A percentile compares a stretch with the other conserved stretches of the same genome.
phyloP scores from a whole-genome alignment of 2,113 vertebrate genomes.

The Atrichornis clamosus region DNA sequence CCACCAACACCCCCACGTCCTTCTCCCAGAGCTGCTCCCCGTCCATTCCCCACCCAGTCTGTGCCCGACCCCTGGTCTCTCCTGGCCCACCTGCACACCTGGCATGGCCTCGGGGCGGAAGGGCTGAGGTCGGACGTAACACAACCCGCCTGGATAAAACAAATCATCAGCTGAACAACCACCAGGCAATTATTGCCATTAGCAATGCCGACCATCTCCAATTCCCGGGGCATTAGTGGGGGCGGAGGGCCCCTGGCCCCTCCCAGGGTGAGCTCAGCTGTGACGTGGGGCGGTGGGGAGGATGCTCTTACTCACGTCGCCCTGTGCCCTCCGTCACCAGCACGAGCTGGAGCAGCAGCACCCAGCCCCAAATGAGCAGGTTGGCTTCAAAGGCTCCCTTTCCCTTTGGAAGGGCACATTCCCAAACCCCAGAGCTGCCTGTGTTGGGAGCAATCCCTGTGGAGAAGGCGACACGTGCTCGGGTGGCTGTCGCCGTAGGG shows the following conservation, averaged over 20 bases:
- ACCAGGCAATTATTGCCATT: neutral
- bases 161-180: neutral
- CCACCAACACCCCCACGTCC: neutral
- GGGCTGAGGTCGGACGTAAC: neutral
- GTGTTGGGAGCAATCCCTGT: fast-evolving
- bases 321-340: neutral
- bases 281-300: neutral
- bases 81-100: neutral
- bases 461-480: fast-evolving
- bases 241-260: neutral
- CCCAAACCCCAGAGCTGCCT: fast-evolving
- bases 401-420: neutral
- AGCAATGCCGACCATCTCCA: neutral
- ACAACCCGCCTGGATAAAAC: neutral
- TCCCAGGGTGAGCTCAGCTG: neutral
- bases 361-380: neutral
- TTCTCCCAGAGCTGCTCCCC: neutral
- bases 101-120: neutral
- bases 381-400: neutral
- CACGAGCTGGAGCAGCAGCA: neutral
- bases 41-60: neutral
- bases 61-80: fast-evolving
- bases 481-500: fast-evolving
- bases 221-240: neutral
- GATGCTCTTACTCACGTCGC: neutral